Percentiles rank a stretch among this genome's conserved stretches.
phyloP scores from a whole-genome alignment of 1,140 invertebrate genomes.

The Ericerus pela region DNA sequence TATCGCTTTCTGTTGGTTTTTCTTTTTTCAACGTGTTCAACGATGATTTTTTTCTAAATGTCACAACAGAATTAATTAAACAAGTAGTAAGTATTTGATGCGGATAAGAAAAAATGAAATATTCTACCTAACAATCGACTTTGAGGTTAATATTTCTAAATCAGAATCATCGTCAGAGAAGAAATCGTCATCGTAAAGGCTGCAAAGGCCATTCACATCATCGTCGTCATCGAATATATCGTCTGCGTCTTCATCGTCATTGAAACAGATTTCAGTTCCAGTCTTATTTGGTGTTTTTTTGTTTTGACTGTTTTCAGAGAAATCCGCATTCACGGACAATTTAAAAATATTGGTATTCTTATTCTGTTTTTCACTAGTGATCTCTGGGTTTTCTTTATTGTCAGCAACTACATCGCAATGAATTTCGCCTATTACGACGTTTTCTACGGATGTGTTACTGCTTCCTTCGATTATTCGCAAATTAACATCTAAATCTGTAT shows the following conservation, averaged over 20 bases:
- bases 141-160: slow-evolving; percentile 2
- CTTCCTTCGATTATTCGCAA: not conserved
- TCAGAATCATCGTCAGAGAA: not conserved
- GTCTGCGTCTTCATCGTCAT: not conserved
- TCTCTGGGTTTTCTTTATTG: not conserved
- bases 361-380: not conserved
- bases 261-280: too few species aligned
- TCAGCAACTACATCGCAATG: not conserved
- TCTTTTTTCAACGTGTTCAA: not conserved
- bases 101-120: too few species aligned
- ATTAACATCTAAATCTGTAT: not conserved
- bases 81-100: too few species aligned
- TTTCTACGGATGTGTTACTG: not conserved
- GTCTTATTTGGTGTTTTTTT: too few species aligned
- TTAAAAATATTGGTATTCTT: not conserved
- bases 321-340: not conserved
- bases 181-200: too few species aligned
- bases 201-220: not conserved
- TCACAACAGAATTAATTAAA: too few species aligned
- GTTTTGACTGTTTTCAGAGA: not conserved
- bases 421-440: not conserved
- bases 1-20: not conserved
- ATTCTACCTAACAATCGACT: not conserved
- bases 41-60: not conserved
- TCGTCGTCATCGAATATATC: not conserved